phyloP scores from a whole-genome alignment of 2,113 vertebrate species.

The Centrocercus urophasianus region DNA sequence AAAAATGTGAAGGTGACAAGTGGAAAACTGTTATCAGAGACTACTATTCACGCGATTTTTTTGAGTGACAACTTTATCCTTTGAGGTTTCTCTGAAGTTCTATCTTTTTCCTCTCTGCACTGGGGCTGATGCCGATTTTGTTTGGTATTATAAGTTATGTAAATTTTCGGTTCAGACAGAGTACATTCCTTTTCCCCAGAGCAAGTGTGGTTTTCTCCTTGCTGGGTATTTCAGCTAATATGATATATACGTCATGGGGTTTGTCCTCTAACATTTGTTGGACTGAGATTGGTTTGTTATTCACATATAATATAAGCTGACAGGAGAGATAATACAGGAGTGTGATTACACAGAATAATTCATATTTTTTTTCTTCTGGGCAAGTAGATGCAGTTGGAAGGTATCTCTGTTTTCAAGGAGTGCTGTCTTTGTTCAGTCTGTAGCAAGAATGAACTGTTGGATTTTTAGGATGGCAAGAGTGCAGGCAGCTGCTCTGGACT shows the following conservation, averaged over 20 bases:
- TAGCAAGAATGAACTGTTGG: not conserved
- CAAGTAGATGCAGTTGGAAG: not conserved
- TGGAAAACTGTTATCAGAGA: not conserved
- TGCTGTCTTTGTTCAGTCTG: not conserved
- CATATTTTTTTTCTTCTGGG: slow-evolving; percentile 40
- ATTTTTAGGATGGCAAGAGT: not conserved
- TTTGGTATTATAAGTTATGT: not conserved
- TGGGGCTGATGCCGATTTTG: not conserved
- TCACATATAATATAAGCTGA: not conserved
- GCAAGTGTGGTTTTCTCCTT: not conserved
- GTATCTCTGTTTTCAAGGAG: not conserved
- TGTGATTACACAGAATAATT: slow-evolving; percentile 57
- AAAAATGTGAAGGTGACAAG: not conserved
- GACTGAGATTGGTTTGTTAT: slow-evolving; percentile 20
- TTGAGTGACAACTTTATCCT: not conserved
- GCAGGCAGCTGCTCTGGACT: not conserved
- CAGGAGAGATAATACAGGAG: not conserved
- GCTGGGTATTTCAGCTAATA: not conserved
- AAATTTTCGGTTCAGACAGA: not conserved
- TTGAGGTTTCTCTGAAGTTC: not conserved
- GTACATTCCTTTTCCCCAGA: not conserved
- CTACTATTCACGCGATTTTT: not conserved
- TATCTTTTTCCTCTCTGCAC: not conserved
- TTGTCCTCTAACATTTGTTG: not conserved
- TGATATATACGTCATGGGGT: not conserved